Conservation (phyloP, 2,888 invertebrate species). For the Perizoma flavofasciatum region DNA sequence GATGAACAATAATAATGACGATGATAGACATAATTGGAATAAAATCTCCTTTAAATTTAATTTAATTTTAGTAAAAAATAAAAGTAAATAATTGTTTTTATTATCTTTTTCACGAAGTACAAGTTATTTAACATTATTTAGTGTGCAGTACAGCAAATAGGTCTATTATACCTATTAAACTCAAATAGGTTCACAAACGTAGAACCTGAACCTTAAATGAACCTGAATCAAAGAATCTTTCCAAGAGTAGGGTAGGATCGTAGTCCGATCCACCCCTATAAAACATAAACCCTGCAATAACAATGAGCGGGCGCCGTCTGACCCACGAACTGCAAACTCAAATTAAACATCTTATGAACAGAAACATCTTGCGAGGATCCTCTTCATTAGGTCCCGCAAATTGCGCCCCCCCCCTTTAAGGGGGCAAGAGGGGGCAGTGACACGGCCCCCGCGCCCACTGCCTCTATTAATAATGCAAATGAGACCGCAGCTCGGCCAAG, state of each 20-base stretch:
- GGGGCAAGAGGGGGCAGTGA: constrained; percentile 67
- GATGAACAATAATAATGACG: no score
- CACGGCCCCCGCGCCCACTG: constrained; percentile 60
- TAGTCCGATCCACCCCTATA: constrained; percentile 45
- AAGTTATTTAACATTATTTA: no score
- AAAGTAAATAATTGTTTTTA: no score
- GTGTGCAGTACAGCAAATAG: no score
- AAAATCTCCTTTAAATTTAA: no score
- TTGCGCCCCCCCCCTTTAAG: constrained; percentile 49
- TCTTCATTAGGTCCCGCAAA: constrained; percentile 82
- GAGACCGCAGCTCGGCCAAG: constrained; percentile 83
- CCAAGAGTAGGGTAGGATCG: not conserved
- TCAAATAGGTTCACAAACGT: no score
- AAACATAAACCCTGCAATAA: constrained; percentile 70
- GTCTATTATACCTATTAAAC: no score
- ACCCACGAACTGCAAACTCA: constrained; percentile 79
- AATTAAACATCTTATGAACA: constrained; percentile 83
- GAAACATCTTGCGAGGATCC: constrained; percentile 81
- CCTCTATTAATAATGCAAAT: constrained; percentile 84
- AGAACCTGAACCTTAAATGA: not conserved
- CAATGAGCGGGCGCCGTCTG: constrained; percentile 71
- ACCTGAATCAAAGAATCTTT: not conserved
- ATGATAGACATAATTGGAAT: no score
- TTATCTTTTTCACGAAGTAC: no score
- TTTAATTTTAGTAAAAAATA: no score